phyloP scores from a whole-genome alignment of 2,113 vertebrate species.

The Helogale parvula region DNA sequence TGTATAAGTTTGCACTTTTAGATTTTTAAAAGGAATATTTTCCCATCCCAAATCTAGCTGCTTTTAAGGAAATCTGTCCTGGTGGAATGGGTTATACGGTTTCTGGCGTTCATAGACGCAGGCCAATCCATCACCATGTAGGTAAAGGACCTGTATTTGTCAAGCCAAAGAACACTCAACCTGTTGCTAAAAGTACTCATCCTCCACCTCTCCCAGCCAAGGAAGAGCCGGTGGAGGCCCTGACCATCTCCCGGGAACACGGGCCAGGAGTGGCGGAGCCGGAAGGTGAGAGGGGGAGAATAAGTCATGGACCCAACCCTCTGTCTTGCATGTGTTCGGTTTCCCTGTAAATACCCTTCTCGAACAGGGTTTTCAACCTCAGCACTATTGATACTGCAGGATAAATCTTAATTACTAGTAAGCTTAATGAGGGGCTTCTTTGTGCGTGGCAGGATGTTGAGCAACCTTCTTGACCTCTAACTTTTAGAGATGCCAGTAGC shows the following conservation, averaged over 20 bases:
- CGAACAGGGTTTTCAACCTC: background rate
- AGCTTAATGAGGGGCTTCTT: background rate
- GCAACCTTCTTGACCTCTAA: background rate
- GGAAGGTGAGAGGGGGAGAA: slow-evolving; percentile 87
- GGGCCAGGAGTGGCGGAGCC: slow-evolving; percentile 87
- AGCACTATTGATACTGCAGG: background rate
- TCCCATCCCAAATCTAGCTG: slow-evolving; percentile 91
- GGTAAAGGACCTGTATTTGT: slow-evolving; percentile 90
- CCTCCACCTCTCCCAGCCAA: slow-evolving; percentile 92
- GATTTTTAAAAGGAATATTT: slow-evolving; percentile 91
- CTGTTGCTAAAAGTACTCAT: slow-evolving; percentile 90
- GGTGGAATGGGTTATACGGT: slow-evolving; percentile 99
- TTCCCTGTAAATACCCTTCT: slow-evolving; percentile 38
- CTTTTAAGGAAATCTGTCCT: slow-evolving; percentile 99
- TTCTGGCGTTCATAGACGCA: slow-evolving; percentile 93
- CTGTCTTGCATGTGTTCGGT: slow-evolving; percentile 73
- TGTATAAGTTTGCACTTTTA: slow-evolving; percentile 89
- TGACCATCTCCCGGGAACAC: slow-evolving; percentile 91
- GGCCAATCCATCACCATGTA: slow-evolving; percentile 90
- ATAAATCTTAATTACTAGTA: background rate
- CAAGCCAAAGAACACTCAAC: slow-evolving; percentile 90
- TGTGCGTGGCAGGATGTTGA: background rate
- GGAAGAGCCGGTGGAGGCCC: slow-evolving; percentile 93
- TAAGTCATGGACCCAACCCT: background rate
- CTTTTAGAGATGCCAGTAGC: background rate